These are phyloP conservation scores for Eupelmus urozonus DNA, from an alignment of 2,888 invertebrate species.

Conservation along the genomic window DNA sequence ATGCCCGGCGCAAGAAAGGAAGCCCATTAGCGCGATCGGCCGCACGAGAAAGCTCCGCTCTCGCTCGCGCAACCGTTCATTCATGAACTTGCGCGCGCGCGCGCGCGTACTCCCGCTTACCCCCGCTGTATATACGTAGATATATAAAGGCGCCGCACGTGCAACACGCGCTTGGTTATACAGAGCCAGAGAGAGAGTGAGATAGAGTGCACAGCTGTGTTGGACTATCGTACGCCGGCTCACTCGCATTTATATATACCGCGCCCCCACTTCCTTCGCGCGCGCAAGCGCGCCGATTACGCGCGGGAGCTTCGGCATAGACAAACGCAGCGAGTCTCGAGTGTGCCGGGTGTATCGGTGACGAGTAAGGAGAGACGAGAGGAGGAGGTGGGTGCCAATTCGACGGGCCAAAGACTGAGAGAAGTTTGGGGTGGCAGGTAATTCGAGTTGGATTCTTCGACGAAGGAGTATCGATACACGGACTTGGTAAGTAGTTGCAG, in stretches of 20 bases:
- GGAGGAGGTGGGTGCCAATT: not conserved
- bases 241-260: constrained; percentile 1
- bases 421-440: no score
- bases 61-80: constrained; percentile 68
- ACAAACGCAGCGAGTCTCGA: not conserved
- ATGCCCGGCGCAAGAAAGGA: constrained; percentile 65
- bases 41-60: no score
- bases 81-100: constrained; percentile 67
- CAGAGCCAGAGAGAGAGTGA: not conserved
- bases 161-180: not conserved
- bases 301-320: not conserved
- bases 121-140: no score
- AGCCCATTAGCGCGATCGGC: constrained; percentile 71
- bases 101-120: not conserved
- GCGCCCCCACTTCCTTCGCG: not conserved
- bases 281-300: not conserved
- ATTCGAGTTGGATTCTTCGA: constrained; percentile 26
- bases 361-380: not conserved
- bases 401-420: no score
- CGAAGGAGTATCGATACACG: not conserved
- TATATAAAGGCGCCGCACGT: no score
- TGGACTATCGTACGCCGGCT: not conserved
- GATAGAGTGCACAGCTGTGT: not conserved
- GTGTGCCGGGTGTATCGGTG: constrained; percentile 1
- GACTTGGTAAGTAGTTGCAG: not conserved